Base-by-base conservation (phyloP, 2,797 vertebrate genomes). In the Buceros bicornis region DNA sequence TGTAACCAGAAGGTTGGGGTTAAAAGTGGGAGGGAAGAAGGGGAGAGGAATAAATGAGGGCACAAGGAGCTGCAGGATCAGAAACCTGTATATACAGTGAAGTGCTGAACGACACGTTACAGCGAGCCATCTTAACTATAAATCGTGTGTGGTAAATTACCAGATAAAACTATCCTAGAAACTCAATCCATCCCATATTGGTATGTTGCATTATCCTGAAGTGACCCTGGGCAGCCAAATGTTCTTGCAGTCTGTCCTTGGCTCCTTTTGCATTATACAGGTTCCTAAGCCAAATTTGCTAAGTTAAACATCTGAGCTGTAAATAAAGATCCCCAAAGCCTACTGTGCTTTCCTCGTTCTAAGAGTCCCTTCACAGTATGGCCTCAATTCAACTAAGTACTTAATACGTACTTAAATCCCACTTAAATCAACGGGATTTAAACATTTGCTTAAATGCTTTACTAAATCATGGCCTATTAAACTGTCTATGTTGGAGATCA, bases 231-330 rank as follows among this genome's bases (percentile, higher is more conserved):
- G 89, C 82, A 94, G 84, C 94, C 95, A 97, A 91, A 95, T 94
- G 87, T 94, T 94, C 91, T 94, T 89, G 54, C 89, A 90, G 87
- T 72, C 87, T 94, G 85, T 89, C 94, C 60, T 96, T 96, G 97
- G 93, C 93, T 94, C 53, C 60, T 83, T 87, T 78, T 92, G 82
- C 51, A 8, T 95, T 89, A 50, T 62, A 43, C 51, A 88, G 83
- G 81, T 95, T 91, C 80, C 54, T 72, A 86, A 92, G 93, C 92
- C 93, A 96, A 93, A 91, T 92, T 91, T 90, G 61, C 61, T 26
- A 87, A 93, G 80, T 96, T 95, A 91, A 95, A 89, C 82, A 93
- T 95, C 93, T 96, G 92, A 96, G 90, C 95, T 90, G 95, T 94
- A 96, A 96, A 95, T 93, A 91, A 93, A 95, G 93, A 93, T 93